Evolutionary conservation across 2,888 invertebrate species (phyloP).

Genomic region (Cabera pusaria): DNA sequence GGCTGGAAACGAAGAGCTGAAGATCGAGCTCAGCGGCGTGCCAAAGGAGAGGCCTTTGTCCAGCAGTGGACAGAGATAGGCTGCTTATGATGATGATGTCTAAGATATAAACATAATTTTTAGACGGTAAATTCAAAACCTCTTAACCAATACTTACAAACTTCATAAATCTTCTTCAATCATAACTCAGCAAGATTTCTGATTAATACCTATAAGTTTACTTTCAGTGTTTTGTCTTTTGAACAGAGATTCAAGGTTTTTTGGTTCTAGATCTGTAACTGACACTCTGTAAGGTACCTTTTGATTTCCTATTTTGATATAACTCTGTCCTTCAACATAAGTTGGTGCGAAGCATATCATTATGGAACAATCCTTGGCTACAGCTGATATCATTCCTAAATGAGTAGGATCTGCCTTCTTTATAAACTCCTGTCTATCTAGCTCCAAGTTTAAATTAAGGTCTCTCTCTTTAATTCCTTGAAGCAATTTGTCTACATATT

Average conservation of each 20-base stretch:
- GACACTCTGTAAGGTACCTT: slow-evolving; percentile 79
- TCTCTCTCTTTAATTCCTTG: slow-evolving; percentile 39
- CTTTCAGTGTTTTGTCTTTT: slow-evolving; percentile 59
- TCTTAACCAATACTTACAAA: slow-evolving; percentile 11
- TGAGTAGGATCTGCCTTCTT: slow-evolving; percentile 38
- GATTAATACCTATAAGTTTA: slow-evolving; percentile 52
- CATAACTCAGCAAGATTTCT: slow-evolving; percentile 34
- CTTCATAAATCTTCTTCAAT: slow-evolving; percentile 4
- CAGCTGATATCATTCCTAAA: slow-evolving; percentile 82
- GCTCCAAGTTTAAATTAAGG: slow-evolving; percentile 38
- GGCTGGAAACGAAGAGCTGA: no score
- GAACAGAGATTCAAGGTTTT: slow-evolving; percentile 64
- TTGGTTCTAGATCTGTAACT: slow-evolving; percentile 88
- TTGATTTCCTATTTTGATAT: slow-evolving; percentile 50
- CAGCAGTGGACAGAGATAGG: no score
- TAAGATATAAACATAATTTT: no score
- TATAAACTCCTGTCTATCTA: slow-evolving; percentile 44
- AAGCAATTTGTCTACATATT: slow-evolving; percentile 54
- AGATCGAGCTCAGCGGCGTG: no score
- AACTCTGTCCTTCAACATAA: slow-evolving; percentile 39
- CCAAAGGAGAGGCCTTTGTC: no score
- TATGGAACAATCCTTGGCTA: slow-evolving; percentile 88
- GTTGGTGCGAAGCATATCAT: slow-evolving; percentile 82
- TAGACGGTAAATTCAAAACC: no score
- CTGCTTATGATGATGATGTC: no score